Percentiles rank a stretch among this genome's conserved stretches.
Conservation (phyloP, 2,888 invertebrate genomes). For the Hecatera dysodea region DNA sequence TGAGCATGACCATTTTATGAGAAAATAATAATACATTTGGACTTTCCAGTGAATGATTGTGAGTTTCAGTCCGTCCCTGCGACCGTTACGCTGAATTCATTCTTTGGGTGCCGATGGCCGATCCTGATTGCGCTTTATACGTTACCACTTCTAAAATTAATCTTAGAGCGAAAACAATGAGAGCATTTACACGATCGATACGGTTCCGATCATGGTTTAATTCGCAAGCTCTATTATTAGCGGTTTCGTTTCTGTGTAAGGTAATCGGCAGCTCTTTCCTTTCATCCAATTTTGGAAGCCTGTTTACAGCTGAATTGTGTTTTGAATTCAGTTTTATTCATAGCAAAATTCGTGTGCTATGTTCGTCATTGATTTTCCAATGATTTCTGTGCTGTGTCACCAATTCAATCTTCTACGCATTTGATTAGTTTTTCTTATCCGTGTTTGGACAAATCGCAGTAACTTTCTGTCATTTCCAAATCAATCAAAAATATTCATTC, state of each 20-base stretch:
- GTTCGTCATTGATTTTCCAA: constrained; percentile 10
- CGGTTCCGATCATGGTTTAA: constrained; percentile 17
- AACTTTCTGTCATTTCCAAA: not conserved
- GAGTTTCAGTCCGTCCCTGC: constrained; percentile 34
- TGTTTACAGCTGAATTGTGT: not conserved
- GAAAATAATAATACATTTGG: constrained; percentile 47
- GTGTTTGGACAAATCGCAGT: constrained; percentile 1
- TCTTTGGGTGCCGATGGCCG: constrained; percentile 38
- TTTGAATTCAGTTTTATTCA: not conserved
- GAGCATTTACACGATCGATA: constrained; percentile 34
- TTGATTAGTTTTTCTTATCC: constrained; percentile 41
- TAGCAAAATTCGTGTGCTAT: no score
- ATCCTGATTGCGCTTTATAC: constrained; percentile 32
- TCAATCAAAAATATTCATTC: not conserved
- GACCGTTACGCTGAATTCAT: constrained; percentile 40
- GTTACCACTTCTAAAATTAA: constrained; percentile 52
- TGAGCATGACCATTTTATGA: constrained; percentile 53
- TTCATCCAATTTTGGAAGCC: not conserved
- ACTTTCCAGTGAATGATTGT: constrained; percentile 52
- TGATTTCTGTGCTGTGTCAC: constrained; percentile 24
- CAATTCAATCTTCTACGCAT: constrained; percentile 31
- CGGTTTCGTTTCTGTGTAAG: not conserved
- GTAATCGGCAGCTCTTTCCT: not conserved
- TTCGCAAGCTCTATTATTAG: constrained; percentile 14
- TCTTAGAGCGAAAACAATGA: constrained; percentile 49